phyloP scores from a whole-genome alignment of 2,113 vertebrate species.

The Mesocricetus auratus region DNA sequence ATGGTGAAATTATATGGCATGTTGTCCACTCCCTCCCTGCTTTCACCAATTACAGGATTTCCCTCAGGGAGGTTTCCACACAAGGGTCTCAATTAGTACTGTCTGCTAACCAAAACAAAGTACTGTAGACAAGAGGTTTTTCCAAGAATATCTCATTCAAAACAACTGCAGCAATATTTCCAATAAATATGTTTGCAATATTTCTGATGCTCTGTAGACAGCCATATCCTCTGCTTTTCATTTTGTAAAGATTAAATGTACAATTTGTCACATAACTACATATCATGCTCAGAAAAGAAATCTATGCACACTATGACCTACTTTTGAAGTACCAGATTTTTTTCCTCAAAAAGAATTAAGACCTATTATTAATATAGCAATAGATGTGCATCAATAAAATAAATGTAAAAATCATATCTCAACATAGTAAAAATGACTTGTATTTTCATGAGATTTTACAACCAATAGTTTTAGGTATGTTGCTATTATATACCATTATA shows the following conservation, averaged over 20 bases:
- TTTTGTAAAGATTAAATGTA: slow-evolving; percentile 60
- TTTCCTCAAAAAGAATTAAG: slow-evolving; percentile 76
- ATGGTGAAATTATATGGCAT: neutral
- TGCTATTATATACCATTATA: slow-evolving; percentile 36
- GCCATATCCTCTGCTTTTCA: slow-evolving; percentile 55
- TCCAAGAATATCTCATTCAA: slow-evolving; percentile 63
- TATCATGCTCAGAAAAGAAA: slow-evolving; percentile 69
- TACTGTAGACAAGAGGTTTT: neutral
- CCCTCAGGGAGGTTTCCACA: slow-evolving; percentile 59
- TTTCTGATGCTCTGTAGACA: slow-evolving; percentile 31
- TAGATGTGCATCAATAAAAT: slow-evolving; percentile 69
- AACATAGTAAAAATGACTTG: slow-evolving; percentile 55
- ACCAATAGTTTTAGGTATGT: slow-evolving; percentile 58
- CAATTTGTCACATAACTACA: slow-evolving; percentile 64
- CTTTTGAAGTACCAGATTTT: slow-evolving; percentile 76
- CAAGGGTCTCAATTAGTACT: slow-evolving; percentile 64
- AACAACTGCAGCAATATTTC: slow-evolving; percentile 32
- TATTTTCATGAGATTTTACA: slow-evolving; percentile 52
- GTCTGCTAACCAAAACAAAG: slow-evolving; percentile 67
- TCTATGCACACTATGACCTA: slow-evolving; percentile 75
- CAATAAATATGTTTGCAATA: slow-evolving; percentile 40
- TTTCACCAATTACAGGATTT: slow-evolving; percentile 49
- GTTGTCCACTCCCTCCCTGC: neutral
- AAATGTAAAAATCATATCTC: slow-evolving; percentile 68
- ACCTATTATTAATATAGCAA: slow-evolving; percentile 72